Base-by-base conservation (phyloP, 2,797 vertebrate genomes). In the Anguilla obscura region DNA sequence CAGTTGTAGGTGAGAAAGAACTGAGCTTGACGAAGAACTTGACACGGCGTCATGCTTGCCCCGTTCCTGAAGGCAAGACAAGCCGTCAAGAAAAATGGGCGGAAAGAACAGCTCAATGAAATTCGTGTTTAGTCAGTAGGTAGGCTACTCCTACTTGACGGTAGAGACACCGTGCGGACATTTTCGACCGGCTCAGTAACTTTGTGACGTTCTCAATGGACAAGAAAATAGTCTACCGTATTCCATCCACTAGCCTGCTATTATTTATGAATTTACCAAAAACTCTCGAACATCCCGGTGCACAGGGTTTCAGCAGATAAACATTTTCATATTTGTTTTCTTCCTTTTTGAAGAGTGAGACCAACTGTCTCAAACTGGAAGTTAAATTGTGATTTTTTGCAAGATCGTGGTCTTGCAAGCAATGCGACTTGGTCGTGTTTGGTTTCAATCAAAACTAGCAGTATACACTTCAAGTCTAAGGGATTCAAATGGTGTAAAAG, bases 151-250 rank as follows among this genome's bases (percentile, higher is more conserved):
- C 33, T 45, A 69, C 79, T 85, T 83, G 85, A 50, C 12, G 45
- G 56, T 54, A 87, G 88, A 83, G 88, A 87, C 88, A 89, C 56
- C 88, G 63, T 8, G 87, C 71, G 89, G 89, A 85, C 66, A 27
- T 66, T 84, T 33, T 12, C 50, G 56, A 8, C 10, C 27, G 2
- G 9, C 48, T 52, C 27, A 3, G 16, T 36, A 33, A 76, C 33
- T 76, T 76, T 33, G 27, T 12, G 30, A 33, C 30, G 33, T 33
- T 36, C 30, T 12, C 12, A 69, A 76, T 76, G 30, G 30, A 36
- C 33, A 74, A 33, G 12, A 16, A 36, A 76, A 76, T 12, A 16
- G 9, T 6, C 4, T 6, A 5, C 5, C 18, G 7, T 74, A 74
- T 36, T 74, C 69, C 69, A 74, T 16, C 66, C n/a, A 71, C 58